A percentile compares a stretch with the other conserved stretches of the same genome.
Conservation (phyloP, 2,113 vertebrate genomes). For the Saguinus imperator region DNA sequence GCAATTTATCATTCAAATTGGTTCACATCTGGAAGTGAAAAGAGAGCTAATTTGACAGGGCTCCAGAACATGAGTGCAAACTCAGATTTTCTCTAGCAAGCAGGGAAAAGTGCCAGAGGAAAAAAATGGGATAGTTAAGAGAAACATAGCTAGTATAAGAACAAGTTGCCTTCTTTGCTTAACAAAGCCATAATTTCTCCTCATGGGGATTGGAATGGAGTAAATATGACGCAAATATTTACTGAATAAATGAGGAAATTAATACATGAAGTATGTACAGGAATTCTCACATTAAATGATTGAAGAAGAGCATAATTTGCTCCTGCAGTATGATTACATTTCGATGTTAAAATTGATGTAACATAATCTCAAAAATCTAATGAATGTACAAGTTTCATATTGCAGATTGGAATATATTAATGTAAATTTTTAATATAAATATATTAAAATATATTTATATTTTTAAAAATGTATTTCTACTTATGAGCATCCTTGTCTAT, state of each 20-base stretch:
- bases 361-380: neutral
- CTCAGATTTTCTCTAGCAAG: neutral
- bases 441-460: neutral
- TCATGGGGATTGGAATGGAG: neutral
- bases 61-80: neutral
- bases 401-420: neutral
- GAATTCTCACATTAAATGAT: neutral
- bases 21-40: neutral
- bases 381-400: neutral
- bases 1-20: neutral
- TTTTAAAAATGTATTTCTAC: neutral
- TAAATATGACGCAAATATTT: neutral
- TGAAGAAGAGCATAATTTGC: neutral
- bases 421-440: neutral
- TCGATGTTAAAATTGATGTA: neutral
- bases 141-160: neutral
- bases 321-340: neutral
- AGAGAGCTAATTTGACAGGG: neutral
- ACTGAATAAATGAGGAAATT: neutral
- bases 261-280: neutral
- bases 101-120: neutral
- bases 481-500: neutral
- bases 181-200: neutral
- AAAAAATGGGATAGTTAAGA: neutral
- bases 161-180: neutral